phyloP scores from a whole-genome alignment of 2,797 vertebrate species.

The Centropyge bicolor region DNA sequence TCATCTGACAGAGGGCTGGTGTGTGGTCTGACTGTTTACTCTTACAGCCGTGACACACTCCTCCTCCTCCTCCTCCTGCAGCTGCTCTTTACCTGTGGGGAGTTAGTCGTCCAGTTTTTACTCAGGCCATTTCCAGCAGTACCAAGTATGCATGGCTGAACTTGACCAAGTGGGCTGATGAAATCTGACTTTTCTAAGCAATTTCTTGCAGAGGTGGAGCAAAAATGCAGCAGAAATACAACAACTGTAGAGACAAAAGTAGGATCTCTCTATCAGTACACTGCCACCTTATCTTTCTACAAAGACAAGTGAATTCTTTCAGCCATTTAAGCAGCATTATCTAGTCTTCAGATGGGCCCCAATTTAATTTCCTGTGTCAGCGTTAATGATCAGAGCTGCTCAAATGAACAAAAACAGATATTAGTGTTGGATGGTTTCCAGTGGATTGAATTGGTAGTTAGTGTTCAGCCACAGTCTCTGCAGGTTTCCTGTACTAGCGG shows the following conservation, averaged over 20 bases:
- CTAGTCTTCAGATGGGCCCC: neutral
- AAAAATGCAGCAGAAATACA: constrained; percentile 9
- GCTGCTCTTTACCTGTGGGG: neutral
- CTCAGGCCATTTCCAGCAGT: neutral
- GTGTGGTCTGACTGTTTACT: constrained; percentile 35
- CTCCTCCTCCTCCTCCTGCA: neutral
- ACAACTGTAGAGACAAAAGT: neutral
- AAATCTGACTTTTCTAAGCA: constrained; percentile 6
- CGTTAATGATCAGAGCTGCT: neutral
- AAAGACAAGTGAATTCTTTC: neutral
- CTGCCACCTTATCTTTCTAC: neutral
- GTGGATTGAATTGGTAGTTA: neutral
- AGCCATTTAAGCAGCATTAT: neutral
- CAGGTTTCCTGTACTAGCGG: neutral
- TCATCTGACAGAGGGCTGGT: neutral
- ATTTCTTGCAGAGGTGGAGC: neutral
- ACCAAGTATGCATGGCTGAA: neutral
- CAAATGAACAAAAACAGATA: neutral
- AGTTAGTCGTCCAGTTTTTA: neutral
- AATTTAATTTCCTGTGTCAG: neutral
- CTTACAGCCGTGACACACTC: neutral
- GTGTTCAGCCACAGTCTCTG: neutral
- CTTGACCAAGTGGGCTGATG: neutral
- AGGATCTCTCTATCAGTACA: neutral
- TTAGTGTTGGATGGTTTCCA: neutral